Evolutionary conservation across 2,888 invertebrate genomes (phyloP).

Genomic region (Acrobasis suavella): DNA sequence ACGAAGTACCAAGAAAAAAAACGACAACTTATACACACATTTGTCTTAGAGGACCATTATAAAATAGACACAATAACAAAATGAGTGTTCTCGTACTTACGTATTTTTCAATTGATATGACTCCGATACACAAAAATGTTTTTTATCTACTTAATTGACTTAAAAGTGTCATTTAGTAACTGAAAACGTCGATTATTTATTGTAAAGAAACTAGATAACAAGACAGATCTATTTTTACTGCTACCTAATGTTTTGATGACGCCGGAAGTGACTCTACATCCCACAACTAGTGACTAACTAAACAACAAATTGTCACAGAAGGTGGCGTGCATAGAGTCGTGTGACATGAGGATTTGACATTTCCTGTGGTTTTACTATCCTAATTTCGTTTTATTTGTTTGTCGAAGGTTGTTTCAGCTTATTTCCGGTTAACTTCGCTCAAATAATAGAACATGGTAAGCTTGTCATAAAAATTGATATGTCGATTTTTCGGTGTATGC

Average conservation of each 20-base stretch:
- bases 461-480: constrained; percentile 2
- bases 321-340: constrained; percentile 1
- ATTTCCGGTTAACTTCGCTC: neutral
- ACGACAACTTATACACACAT: no score
- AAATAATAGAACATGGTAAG: neutral
- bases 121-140: no score
- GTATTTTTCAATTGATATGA: no score
- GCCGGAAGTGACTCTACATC: neutral
- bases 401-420: neutral
- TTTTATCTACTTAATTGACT: no score
- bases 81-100: no score
- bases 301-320: constrained; percentile 9
- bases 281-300: neutral
- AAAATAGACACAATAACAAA: no score
- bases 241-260: neutral
- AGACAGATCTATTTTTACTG: neutral
- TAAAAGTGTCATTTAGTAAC: no score
- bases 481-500: neutral
- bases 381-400: constrained; percentile 12
- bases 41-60: no score
- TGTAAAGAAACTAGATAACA: no score
- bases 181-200: no score
- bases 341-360: constrained; percentile 10
- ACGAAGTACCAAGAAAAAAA: no score
- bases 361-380: constrained; percentile 11